Evolutionary conservation across 2,888 invertebrate genomes (phyloP), one percentile per base, ranked within the genome.

Genomic region (Chorisops tibialis): DNA sequence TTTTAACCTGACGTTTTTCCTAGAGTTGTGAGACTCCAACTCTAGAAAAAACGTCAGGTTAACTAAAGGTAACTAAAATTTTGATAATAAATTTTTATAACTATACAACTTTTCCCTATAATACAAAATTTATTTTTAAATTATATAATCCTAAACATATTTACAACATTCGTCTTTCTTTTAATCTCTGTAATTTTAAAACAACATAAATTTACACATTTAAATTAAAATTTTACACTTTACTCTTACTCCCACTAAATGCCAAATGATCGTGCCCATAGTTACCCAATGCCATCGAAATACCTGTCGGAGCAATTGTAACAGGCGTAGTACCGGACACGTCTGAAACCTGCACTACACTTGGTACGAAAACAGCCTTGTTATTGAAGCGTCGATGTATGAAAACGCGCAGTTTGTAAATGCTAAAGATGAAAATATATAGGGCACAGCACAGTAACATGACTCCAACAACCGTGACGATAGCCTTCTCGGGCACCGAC

Each of bases 401-500:
- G 19, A 71, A 68, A 3, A 71, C 65, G 21, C 78, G 71, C 61
- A 77, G 61, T 67, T 77, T 77, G 64, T 75, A 77, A 41, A 77
- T 68, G 1, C 65, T 67, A 63, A 77, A 78, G 19, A 78, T 70
- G 24, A 71, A 37, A 16, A 71, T 69, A 61, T 78, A 75, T 4
- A 79, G 67, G 62, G 71, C 68, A 21, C 75, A 73, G 16, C 71
- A 71, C 0, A 79, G 68, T 3, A 74, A 4, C 1, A 77, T 48
- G 3, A 75, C 71, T 12, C 74, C 77, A 18, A 74, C 2, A 1
- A 75, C 71, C 0, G 75, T 75, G 19, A 70, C 24, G 1, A 69
- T 63, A 1, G 78, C 69, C 18, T 62, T 74, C 24, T 81, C 78
- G 1, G 89, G 87, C 59, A 83, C 82, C 63, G 82, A 79, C 91